Evolutionary conservation across 92 coral and sea anemone species (phyloP).

Genomic region (Chrysogorgia sp.): DNA sequence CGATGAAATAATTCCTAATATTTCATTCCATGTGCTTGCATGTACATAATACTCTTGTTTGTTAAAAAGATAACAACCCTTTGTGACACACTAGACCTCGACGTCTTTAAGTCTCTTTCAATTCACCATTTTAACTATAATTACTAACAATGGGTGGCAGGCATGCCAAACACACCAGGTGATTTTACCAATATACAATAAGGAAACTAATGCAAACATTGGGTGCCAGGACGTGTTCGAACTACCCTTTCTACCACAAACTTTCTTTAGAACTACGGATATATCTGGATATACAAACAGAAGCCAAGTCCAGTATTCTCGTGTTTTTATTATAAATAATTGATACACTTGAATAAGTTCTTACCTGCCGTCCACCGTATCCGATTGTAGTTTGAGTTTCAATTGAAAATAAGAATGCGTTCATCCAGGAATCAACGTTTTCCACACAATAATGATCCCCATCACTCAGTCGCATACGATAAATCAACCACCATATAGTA

Average conservation of each 20-base stretch:
- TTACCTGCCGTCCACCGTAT: constrained; percentile 96
- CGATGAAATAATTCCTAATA: not conserved
- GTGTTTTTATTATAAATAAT: not conserved
- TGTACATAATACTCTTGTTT: constrained; percentile 56
- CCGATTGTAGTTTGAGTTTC: constrained; percentile 99
- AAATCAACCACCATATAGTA: constrained; percentile 76
- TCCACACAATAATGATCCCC: constrained; percentile 73
- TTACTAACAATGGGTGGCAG: too few species aligned
- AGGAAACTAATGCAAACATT: too few species aligned
- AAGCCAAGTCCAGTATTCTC: not conserved
- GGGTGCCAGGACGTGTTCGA: too few species aligned
- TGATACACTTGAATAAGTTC: not conserved
- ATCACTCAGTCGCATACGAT: constrained; percentile 59
- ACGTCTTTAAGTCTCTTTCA: too few species aligned
- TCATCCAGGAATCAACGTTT: constrained; percentile 84
- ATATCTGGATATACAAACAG: not conserved
- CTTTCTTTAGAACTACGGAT: not conserved
- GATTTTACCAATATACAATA: too few species aligned
- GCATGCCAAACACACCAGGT: too few species aligned
- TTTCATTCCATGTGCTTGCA: constrained; percentile 51
- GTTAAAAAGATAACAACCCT: constrained; percentile 56
- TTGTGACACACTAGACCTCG: too few species aligned
- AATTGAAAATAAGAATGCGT: constrained; percentile 91
- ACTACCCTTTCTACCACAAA: too few species aligned
- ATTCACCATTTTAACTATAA: too few species aligned